These are phyloP conservation scores for Nipponacmea schrenckii DNA, from an alignment of 2,888 invertebrate species.

Conservation along the genomic window DNA sequence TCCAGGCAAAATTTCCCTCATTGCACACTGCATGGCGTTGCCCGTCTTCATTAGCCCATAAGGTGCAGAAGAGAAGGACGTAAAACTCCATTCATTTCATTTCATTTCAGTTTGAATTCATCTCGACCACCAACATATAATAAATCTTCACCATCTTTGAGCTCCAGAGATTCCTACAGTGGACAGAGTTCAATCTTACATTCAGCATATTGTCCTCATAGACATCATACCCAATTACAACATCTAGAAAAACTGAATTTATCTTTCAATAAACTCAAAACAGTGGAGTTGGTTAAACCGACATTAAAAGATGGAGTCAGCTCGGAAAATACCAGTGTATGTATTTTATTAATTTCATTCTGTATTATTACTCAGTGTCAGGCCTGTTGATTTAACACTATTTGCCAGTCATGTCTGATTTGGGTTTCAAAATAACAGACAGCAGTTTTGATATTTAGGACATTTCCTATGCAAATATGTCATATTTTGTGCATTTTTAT, in stretches of 20 bases:
- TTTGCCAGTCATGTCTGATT: too few relatives aligned
- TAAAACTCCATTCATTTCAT: too few relatives aligned
- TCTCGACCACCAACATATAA: background rate
- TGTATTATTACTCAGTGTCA: too few relatives aligned
- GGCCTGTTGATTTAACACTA: too few relatives aligned
- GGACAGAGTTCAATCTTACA: constrained; percentile 1
- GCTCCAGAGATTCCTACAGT: constrained; percentile 21
- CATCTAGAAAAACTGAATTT: constrained; percentile 84
- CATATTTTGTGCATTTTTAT: too few relatives aligned
- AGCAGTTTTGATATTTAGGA: too few relatives aligned
- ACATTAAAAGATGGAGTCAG: background rate
- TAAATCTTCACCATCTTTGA: constrained; percentile 19
- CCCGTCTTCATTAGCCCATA: too few relatives aligned
- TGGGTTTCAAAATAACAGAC: too few relatives aligned
- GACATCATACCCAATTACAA: constrained; percentile 80
- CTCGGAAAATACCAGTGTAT: constrained; percentile 15
- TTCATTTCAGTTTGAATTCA: background rate
- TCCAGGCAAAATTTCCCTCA: too few relatives aligned
- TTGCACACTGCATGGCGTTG: too few relatives aligned
- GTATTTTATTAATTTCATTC: constrained; percentile 4
- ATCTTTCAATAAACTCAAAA: constrained; percentile 84
- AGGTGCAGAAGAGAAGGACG: too few relatives aligned
- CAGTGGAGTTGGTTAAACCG: constrained; percentile 72
- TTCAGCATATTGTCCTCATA: constrained; percentile 56
- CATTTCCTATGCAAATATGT: too few relatives aligned